Evolutionary conservation across 1,140 invertebrate genomes (phyloP), one percentile per base, ranked within the genome.

Genomic region (Tetranychus urticae): DNA sequence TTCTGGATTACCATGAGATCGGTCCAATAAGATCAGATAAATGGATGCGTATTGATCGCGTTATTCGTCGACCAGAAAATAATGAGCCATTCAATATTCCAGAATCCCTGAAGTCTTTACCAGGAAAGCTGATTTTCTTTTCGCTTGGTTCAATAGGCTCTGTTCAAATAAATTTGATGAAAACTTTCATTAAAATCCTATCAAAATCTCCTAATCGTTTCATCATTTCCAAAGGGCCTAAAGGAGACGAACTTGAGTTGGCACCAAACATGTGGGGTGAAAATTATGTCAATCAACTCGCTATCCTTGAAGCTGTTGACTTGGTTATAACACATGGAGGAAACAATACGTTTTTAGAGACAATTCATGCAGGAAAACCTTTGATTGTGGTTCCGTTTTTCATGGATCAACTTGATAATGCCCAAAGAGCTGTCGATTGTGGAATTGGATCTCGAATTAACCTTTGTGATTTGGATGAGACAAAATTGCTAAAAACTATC

Each of bases 241-340:
- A 23, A 14, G 48, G 48, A 10, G 48, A 50, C 5, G 48, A 50
- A 14, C 4, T 23, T 14, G 48, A 50, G 13, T 31, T 50, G 5
- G 4, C 39, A 13, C n/a, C 60, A 8, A 63, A 63, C 47, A 13
- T 56, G 33, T 63, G 37, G n/a, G 62, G 62, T 36, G 34, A 60
- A 57, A 33, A 34, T 8, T 61, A 37, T 56, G 12, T 63, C 10
- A 31, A 42, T 34, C 62, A 63, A 50, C 2, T 35, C 4, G 47
- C 59, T 2, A 39, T 62, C 23, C 34, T 62, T 31, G n/a, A 33
- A 52, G 5, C 34, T 10, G 48, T 59, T 23, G 57, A 62, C 50
- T 39, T 69, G 48, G 48, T 42, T 10, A 42, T 42, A 42, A 42
- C 39, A 5, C 39, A 42, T 42, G 39, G 39, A 6, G 39, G 39